These are phyloP conservation scores for Psephotus haematonotus DNA, from an alignment of 2,113 vertebrate genomes.

Conservation along the genomic window DNA sequence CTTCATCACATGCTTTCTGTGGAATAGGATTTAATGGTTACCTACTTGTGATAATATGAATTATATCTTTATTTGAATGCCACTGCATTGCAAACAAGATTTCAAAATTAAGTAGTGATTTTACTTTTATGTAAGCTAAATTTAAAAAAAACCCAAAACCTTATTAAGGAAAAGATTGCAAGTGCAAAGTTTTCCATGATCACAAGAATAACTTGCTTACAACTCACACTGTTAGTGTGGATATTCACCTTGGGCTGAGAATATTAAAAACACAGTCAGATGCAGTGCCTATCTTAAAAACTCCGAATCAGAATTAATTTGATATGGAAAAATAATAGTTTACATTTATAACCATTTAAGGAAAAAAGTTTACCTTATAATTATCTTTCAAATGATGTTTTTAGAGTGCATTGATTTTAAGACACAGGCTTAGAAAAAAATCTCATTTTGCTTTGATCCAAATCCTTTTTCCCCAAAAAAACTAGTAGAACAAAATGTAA, in stretches of 20 bases:
- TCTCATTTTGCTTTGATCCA: background rate
- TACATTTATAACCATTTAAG: background rate
- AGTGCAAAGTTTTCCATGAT: background rate
- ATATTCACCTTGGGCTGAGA: background rate
- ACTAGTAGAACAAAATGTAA: background rate
- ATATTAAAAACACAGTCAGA: background rate
- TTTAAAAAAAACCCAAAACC: background rate
- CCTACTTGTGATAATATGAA: background rate
- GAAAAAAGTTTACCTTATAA: background rate
- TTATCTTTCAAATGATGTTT: background rate
- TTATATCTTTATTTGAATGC: background rate
- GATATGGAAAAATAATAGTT: background rate
- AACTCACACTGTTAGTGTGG: background rate
- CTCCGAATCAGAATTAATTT: background rate
- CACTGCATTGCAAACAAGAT: background rate
- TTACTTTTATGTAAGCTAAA: background rate
- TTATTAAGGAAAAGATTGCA: background rate
- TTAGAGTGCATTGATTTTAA: background rate
- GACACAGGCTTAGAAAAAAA: background rate
- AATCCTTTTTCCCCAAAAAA: background rate
- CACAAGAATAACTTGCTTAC: background rate
- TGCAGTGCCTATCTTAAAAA: background rate
- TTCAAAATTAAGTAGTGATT: background rate
- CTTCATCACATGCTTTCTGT: background rate
- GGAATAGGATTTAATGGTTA: conserved; percentile 6